Evolutionary conservation across 2,888 invertebrate species (phyloP), one percentile per base, ranked within the genome.

Genomic region (Stenoptilia bipunctidactyla): DNA sequence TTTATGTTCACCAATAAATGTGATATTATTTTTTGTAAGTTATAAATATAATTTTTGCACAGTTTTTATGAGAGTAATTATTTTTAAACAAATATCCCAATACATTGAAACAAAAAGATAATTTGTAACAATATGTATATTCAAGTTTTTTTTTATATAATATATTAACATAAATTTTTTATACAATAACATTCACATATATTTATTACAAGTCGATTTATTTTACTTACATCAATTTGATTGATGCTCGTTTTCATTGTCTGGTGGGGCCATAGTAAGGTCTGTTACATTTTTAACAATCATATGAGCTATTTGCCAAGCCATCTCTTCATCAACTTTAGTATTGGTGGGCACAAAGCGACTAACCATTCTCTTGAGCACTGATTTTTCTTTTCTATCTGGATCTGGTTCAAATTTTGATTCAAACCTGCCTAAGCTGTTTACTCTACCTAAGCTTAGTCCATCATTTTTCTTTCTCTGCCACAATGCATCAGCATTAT

Each of bases 241-340:
- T 20, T 20, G 20, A 20, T 20, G 20, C 14, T 74, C 67, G 56
- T 60, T 61, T 51, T 76, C 71, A 58, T 64, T 73, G 43, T 83
- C 82, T 45, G 80, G 83, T 71, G 86, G 85, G 61, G 83, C 85
- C 79, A 93, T 86, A 20, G 96, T 96, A 59, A 96, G 87, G 68
- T 89, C 93, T 34, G 96, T 96, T 44, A 98, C 92, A 85, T 97
- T 97, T 73, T 93, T 94, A 34, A 98, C 92, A 61, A 98, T 98
- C 93, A 96, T 96, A 75, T 96, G 94, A 15, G 98, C 97, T 48
- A 97, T 93, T 83, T 96, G 94, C 92, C 97, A 94, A 3, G 98
- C 98, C 87, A 97, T 91, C 71, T 97, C 97, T 74, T 98, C 97
- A 75, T 97, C 93, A 37, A 91, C 91, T 86, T 92, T 93, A 55